Base-by-base conservation (phyloP, 2,888 invertebrate genomes). In the Bhutanitis thaidina region DNA sequence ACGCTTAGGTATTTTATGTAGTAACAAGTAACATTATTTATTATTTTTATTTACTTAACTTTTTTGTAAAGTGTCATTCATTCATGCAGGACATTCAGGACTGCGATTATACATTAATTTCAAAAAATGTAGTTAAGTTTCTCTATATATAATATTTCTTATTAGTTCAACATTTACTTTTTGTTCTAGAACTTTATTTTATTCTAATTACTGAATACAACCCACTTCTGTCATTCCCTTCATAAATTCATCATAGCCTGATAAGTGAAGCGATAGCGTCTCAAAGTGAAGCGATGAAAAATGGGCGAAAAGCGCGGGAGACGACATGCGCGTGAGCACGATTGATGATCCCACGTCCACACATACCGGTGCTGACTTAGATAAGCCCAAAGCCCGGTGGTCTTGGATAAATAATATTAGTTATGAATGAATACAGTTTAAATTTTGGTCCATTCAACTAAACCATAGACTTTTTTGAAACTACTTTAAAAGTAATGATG, bases 341-440 rank as follows among this genome's bases (percentile, higher is more conserved):
- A 83, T 80, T 83, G 77, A 81, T 85, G 80, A 70, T 71, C 60
- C 55, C 60, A 55, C 59, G 71, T 68, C 74, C 60, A 53, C 69
- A 61, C 63, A 57, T 61, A 59, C 60, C 58, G 60, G 27, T 54
- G 54, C 56, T 55, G 61, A 40, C 35, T 53, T 39, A 71, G 77
- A 78, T 78, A 74, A 73, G 57, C 48, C 50, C 53, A 60, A 46
- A 55, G 54, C 62, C 62, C 56, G 80, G 81, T 81, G 80, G 81
- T 78, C 80, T 57, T 52, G 8, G 7, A 67, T n/a, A 68, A 64
- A 61, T 62, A 64, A 61, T 61, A 60, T 65, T 53, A 52, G 53
- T 69, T 67, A 71, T 69, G 65, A 72, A 72, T 69, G 67, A 71
- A 70, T 61, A 46, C 47, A 58, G 58, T 61, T 48, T 49, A 34